A percentile compares a stretch with the other conserved stretches of the same genome.
These are phyloP conservation scores for Plebejus argus DNA, from an alignment of 2,888 invertebrate species.

Conservation along the genomic window DNA sequence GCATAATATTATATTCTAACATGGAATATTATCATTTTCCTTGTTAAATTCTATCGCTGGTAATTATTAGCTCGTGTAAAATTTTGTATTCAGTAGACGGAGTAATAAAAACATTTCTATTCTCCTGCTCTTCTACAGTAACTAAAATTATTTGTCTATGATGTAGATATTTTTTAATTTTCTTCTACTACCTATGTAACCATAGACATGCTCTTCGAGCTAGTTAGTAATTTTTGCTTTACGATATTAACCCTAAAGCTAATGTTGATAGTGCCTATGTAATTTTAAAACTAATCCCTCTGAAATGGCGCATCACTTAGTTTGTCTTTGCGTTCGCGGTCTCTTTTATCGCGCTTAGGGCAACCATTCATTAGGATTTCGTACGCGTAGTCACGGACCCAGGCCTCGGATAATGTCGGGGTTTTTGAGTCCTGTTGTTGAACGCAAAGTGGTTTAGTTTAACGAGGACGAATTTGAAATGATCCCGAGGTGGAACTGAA, in stretches of 20 bases:
- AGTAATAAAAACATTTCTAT: neutral
- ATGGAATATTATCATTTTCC: neutral
- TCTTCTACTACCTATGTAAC: no score
- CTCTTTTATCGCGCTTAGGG: constrained; percentile 55
- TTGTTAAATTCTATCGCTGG: neutral
- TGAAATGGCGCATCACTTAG: constrained; percentile 45
- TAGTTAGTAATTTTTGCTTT: no score
- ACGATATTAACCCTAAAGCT: neutral
- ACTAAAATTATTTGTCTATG: neutral
- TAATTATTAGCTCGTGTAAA: neutral
- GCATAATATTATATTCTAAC: constrained; percentile 25
- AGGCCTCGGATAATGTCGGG: constrained; percentile 42
- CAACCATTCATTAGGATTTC: constrained; percentile 45
- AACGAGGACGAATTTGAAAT: constrained; percentile 34
- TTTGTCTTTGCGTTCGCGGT: constrained; percentile 53
- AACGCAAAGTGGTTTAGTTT: constrained; percentile 37
- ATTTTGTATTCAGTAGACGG: neutral
- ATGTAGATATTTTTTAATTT: no score
- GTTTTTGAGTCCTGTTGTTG: constrained; percentile 42
- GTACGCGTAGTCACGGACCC: constrained; percentile 41
- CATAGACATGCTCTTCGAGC: no score
- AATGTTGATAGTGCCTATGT: neutral
- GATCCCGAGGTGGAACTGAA: constrained; percentile 10
- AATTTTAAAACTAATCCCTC: constrained; percentile 42
- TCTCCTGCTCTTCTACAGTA: neutral